phyloP scores from a whole-genome alignment of 2,113 vertebrate species.

The Nesogale talazaci region DNA sequence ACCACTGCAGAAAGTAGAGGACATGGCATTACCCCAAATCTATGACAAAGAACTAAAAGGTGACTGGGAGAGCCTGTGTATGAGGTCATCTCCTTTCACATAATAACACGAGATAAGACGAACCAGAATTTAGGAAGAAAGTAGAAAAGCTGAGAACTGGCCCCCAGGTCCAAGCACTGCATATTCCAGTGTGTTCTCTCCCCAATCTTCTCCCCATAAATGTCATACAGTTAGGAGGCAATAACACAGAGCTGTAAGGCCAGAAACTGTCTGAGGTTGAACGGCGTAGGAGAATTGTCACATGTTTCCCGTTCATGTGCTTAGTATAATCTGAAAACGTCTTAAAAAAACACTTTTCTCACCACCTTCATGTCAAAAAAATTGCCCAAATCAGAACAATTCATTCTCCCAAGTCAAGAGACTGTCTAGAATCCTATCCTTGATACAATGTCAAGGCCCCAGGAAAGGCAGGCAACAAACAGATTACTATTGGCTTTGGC shows the following conservation, averaged over 20 bases:
- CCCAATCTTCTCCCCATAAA: too few species aligned
- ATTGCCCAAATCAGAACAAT: background rate
- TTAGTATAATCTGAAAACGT: background rate
- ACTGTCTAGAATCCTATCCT: background rate
- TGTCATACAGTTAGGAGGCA: fast-evolving
- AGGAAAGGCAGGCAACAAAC: background rate
- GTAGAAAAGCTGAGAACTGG: fast-evolving
- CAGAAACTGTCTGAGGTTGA: background rate
- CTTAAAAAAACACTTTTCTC: background rate
- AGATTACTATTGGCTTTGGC: fast-evolving
- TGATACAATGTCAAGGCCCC: background rate
- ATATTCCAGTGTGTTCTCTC: fast-evolving
- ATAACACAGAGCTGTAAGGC: background rate
- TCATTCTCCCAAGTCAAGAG: background rate
- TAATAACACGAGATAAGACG: background rate
- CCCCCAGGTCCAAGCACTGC: fast-evolving
- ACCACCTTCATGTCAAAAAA: background rate
- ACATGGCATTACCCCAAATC: background rate
- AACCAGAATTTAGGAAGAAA: background rate
- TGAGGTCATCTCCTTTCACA: too few species aligned
- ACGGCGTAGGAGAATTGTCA: fast-evolving
- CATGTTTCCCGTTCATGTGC: background rate
- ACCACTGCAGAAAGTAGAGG: background rate
- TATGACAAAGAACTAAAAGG: too few species aligned
- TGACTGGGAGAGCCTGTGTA: too few species aligned